Base-by-base conservation (phyloP, 2,113 vertebrate genomes). In the Bubalus kerabau region DNA sequence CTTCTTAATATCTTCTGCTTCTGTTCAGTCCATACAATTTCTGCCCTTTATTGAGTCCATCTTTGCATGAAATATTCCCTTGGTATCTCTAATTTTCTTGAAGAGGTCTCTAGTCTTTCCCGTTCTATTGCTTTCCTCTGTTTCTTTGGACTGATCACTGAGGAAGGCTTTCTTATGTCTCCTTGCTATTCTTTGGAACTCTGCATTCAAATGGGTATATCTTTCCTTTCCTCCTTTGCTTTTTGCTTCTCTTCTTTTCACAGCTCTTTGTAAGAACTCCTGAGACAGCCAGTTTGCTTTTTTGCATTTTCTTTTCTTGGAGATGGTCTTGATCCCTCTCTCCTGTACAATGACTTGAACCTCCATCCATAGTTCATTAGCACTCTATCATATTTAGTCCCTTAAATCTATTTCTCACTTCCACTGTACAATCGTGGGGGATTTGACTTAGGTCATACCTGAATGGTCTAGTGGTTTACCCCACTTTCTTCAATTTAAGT, bases 381-480 rank as follows among this genome's bases (percentile, higher is more conserved):
- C 19, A 40, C 1, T 36, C n/a, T 36, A 71, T 71, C 67, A 40
- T 1, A 71, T 71, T 19, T 40, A 36, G n/a, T 36, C 19, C 67
- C n/a, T 71, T 71, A 36, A 71, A 12, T 40, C n/a, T 40, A 40
- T 71, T 71, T 40, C 67, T 71, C 16, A 71, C 19, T 40, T 36
- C 5, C 19, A 36, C 19, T 40, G 19, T 23, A 40, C 23, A 12
- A 23, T 71, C 5, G 0, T 71, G 10, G 23, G 5, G n/a, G n/a
- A 71, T 21, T 71, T 71, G 2, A 36, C 36, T 71, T 71, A 71
- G 67, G 17, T 36, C 17, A 23, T 36, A 36, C 4, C n/a, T 71
- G n/a, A 12, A 71, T 71, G n/a, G 64, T 71, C n/a, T 36, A 12
- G n/a, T 36, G n/a, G 19, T 71, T 71, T 71, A 2, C 19, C 19